These are phyloP conservation scores for Apodemia zela DNA, from an alignment of 2,888 invertebrate species.

Conservation along the genomic window DNA sequence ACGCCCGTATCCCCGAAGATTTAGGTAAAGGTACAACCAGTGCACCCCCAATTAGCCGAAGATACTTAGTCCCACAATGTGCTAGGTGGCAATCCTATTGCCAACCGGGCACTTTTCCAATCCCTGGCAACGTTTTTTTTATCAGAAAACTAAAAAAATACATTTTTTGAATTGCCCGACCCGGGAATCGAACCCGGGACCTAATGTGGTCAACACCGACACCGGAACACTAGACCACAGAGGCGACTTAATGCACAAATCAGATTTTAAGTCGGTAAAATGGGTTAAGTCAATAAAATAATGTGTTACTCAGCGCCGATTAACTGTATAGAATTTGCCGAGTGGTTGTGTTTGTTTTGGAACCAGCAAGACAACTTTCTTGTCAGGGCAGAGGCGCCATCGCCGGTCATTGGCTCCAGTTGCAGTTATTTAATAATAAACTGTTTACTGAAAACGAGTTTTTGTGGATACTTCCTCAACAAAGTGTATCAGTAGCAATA, in stretches of 20 bases:
- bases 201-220: too few relatives aligned
- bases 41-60: too few relatives aligned
- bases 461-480: conserved; percentile 31
- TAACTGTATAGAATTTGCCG: conserved; percentile 6
- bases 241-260: not conserved
- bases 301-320: not conserved
- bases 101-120: too few relatives aligned
- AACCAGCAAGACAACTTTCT: conserved; percentile 68
- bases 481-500: conserved; percentile 20
- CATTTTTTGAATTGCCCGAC: too few relatives aligned
- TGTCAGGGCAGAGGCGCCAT: conserved; percentile 45
- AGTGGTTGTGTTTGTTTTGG: conserved; percentile 47
- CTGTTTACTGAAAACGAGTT: conserved; percentile 62
- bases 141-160: too few relatives aligned
- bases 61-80: too few relatives aligned
- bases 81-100: too few relatives aligned
- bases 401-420: conserved; percentile 70
- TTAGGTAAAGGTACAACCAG: too few relatives aligned
- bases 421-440: conserved; percentile 72
- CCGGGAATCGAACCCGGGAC: too few relatives aligned
- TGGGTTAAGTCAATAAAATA: not conserved
- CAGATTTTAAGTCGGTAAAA: not conserved
- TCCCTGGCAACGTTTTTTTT: too few relatives aligned
- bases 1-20: too few relatives aligned
- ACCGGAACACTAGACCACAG: too few relatives aligned